Percentiles rank a stretch among this genome's conserved stretches.
These are phyloP conservation scores for Drosophila kurseongensis DNA, from an alignment of 1,140 invertebrate genomes.

Conservation along the genomic window DNA sequence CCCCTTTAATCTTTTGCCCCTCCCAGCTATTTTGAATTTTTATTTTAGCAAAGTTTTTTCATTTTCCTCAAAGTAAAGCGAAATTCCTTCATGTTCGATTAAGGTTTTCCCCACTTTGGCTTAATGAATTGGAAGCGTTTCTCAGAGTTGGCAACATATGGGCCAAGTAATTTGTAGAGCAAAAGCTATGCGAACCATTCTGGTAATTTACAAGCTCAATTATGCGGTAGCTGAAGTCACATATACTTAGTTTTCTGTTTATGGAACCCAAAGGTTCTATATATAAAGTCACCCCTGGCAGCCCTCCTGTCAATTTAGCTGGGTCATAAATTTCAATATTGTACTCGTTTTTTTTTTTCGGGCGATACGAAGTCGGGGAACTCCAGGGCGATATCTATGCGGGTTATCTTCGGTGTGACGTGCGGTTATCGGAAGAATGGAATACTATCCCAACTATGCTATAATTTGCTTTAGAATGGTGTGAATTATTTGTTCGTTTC, in stretches of 20 bases:
- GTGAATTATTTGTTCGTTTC: constrained; percentile 45
- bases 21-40: constrained; percentile 27
- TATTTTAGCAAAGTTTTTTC: constrained; percentile 63
- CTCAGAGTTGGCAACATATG: constrained; percentile 35
- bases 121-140: constrained; percentile 67
- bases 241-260: constrained; percentile 46
- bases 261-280: constrained; percentile 33
- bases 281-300: constrained; percentile 11
- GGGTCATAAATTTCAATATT: constrained; percentile 73
- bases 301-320: constrained; percentile 57
- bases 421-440: constrained; percentile 53
- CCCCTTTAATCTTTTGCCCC: constrained; percentile 29
- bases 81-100: constrained; percentile 22
- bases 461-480: constrained; percentile 65
- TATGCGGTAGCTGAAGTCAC: constrained; percentile 39
- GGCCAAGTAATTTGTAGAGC: constrained; percentile 36
- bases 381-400: constrained; percentile 64
- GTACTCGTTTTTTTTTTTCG: constrained; percentile 42
- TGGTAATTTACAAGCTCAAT: constrained; percentile 60
- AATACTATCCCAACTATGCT: constrained; percentile 32
- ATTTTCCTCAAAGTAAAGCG: constrained; percentile 40
- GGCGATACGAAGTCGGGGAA: constrained; percentile 20
- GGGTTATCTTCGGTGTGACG: constrained; percentile 68
- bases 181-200: constrained; percentile 9
- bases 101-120: constrained; percentile 36